Percentiles rank a stretch among this genome's conserved stretches.
phyloP scores from a whole-genome alignment of 2,113 vertebrate genomes.

The Nothobranchius furzeri region DNA sequence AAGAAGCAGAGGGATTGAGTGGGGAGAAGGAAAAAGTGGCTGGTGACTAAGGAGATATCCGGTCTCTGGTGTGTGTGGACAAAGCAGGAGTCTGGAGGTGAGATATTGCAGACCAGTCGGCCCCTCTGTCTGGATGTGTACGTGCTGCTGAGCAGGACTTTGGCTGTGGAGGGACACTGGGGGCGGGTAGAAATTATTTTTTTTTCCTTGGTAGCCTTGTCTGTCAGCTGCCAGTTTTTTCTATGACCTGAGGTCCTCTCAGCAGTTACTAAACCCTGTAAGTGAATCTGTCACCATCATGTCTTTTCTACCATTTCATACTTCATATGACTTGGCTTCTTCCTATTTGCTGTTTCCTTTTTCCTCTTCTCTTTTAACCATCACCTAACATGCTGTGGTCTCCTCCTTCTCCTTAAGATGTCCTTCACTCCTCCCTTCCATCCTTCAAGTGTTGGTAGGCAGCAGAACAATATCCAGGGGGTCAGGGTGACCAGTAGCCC shows the following conservation, averaged over 20 bases:
- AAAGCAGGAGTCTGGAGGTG: slow-evolving; percentile 69
- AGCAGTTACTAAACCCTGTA: background rate
- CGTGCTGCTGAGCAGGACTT: slow-evolving; percentile 72
- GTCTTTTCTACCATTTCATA: slow-evolving; percentile 25
- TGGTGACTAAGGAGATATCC: slow-evolving; percentile 69
- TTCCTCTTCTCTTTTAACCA: slow-evolving; percentile 35
- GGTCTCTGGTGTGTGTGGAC: slow-evolving; percentile 63
- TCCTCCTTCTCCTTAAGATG: slow-evolving; percentile 23
- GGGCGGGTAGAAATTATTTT: slow-evolving; percentile 22
- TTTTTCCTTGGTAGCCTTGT: slow-evolving; percentile 33
- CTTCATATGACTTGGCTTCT: slow-evolving; percentile 28
- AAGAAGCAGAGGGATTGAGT: slow-evolving; percentile 7
- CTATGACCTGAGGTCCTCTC: background rate
- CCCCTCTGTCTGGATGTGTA: slow-evolving; percentile 71
- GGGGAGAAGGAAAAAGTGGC: slow-evolving; percentile 35
- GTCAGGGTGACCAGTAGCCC: slow-evolving; percentile 68
- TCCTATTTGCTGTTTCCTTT: slow-evolving; percentile 55
- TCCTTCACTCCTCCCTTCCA: slow-evolving; percentile 56
- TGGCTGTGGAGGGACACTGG: slow-evolving; percentile 26
- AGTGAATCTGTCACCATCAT: slow-evolving; percentile 7
- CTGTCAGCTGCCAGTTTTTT: slow-evolving; percentile 46
- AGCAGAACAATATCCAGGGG: slow-evolving; percentile 70
- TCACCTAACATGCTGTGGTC: slow-evolving; percentile 6
- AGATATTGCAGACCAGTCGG: slow-evolving; percentile 64
- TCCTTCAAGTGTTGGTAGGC: slow-evolving; percentile 65